phyloP scores from a whole-genome alignment of 2,888 invertebrate genomes.

The Phalera bucephala region DNA sequence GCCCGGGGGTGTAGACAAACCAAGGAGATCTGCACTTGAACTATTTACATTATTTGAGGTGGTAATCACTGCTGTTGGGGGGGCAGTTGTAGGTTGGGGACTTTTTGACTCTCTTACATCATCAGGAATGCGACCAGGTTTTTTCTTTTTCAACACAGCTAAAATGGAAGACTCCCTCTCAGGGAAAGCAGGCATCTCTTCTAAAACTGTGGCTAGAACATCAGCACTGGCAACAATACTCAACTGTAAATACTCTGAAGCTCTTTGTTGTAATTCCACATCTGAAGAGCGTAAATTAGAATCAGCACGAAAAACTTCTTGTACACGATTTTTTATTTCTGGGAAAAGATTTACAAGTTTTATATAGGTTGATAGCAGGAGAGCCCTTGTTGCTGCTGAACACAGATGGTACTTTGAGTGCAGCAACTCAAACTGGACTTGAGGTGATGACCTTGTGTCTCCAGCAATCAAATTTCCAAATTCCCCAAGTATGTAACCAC shows the following conservation, averaged over 20 bases:
- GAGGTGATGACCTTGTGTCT: conserved; percentile 97
- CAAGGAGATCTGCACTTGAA: conserved; percentile 91
- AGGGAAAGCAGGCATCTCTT: conserved; percentile 99
- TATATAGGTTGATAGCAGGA: conserved; percentile 98
- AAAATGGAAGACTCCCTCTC: conserved; percentile 99
- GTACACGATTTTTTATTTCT: conserved; percentile 97
- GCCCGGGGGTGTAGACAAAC: conserved; percentile 94
- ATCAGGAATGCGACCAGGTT: conserved; percentile 96
- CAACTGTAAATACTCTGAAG: conserved; percentile 98
- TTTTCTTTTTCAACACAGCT: conserved; percentile 98
- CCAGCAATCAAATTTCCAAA: conserved; percentile 99
- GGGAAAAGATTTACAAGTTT: conserved; percentile 99
- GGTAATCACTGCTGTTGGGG: conserved; percentile 75
- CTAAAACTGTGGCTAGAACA: conserved; percentile 98
- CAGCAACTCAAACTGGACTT: conserved; percentile 98
- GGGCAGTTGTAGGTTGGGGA: conserved; percentile 76
- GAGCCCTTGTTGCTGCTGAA: conserved; percentile 97
- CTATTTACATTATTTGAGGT: conserved; percentile 76
- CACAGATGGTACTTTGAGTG: conserved; percentile 99
- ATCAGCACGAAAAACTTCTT: conserved; percentile 96
- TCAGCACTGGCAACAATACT: conserved; percentile 98
- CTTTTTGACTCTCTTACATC: conserved; percentile 93
- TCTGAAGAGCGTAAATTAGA: conserved; percentile 98
- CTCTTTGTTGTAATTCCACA: conserved; percentile 98
- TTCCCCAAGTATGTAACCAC: conserved; percentile 99